Percentiles rank a stretch among this genome's conserved stretches.
These are phyloP conservation scores for Tenebrosternarchus preto DNA, from an alignment of 2,113 vertebrate species.

Conservation along the genomic window DNA sequence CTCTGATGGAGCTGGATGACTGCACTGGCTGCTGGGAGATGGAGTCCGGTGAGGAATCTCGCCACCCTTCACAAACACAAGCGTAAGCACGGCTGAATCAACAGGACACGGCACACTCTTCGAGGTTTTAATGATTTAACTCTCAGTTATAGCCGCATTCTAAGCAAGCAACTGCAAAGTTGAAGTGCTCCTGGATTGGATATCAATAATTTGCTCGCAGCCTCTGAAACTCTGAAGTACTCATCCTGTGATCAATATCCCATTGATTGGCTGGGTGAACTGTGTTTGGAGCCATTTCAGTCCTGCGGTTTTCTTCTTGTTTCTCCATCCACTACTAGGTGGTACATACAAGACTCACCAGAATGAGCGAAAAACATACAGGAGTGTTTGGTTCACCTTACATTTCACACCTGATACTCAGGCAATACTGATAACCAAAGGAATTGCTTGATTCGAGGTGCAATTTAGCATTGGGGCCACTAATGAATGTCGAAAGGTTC, in stretches of 20 bases:
- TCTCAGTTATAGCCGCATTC: constrained; percentile 32
- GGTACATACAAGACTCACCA: background rate
- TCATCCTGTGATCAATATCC: constrained; percentile 59
- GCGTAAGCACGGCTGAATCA: constrained; percentile 24
- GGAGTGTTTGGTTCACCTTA: background rate
- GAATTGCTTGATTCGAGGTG: no score
- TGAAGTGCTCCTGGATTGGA: constrained; percentile 46
- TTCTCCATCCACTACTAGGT: background rate
- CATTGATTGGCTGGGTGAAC: constrained; percentile 62
- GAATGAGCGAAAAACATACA: background rate
- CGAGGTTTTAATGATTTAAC: constrained; percentile 47
- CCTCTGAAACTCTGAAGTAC: constrained; percentile 54
- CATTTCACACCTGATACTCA: constrained; percentile 3
- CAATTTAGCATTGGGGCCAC: no score
- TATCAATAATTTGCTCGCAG: constrained; percentile 62
- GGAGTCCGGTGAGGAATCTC: background rate
- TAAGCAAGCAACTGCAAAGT: constrained; percentile 18
- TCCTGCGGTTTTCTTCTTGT: constrained; percentile 6
- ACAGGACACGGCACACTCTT: constrained; percentile 12
- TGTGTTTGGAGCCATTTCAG: constrained; percentile 32
- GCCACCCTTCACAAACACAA: background rate
- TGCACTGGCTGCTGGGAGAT: constrained; percentile 10
- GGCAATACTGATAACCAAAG: background rate
- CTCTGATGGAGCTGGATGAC: background rate
- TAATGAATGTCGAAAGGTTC: no score